These are phyloP conservation scores for Cyrtorhinus lividipennis DNA, from an alignment of 1,140 invertebrate genomes.

Conservation along the genomic window DNA sequence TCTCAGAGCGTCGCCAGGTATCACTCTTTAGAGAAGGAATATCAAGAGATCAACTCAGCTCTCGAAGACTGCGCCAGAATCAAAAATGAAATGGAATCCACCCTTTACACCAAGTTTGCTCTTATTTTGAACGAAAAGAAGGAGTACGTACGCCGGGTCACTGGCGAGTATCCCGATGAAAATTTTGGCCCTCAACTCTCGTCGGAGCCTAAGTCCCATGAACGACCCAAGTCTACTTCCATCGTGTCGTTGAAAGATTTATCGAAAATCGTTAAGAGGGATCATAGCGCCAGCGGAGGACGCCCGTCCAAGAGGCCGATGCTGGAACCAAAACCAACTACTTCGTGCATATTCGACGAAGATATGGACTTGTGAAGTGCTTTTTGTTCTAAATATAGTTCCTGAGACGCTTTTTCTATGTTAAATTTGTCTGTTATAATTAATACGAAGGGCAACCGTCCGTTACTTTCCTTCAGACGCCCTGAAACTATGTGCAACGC, in stretches of 20 bases:
- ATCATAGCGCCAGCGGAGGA: background rate
- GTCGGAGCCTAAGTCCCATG: background rate
- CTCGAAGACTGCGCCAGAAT: background rate
- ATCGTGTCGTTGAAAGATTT: background rate
- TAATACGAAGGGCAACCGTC: too few species aligned
- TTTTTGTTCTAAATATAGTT: too few species aligned
- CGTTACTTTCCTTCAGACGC: too few species aligned
- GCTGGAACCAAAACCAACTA: background rate
- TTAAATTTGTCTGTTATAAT: too few species aligned
- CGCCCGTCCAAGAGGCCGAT: background rate
- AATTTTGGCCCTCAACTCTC: background rate
- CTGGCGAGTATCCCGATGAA: background rate
- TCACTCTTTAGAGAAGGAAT: background rate
- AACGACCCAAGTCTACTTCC: background rate
- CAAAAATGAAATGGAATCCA: background rate
- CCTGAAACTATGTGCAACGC: too few species aligned
- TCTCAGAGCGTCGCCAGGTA: background rate
- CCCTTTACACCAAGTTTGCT: background rate
- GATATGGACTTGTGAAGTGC: background rate
- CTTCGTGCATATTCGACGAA: background rate
- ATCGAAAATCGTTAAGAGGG: background rate
- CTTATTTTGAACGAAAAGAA: background rate
- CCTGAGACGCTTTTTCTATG: too few species aligned
- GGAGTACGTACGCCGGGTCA: background rate
- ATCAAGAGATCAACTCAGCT: background rate